Conservation (phyloP, 2,113 vertebrate genomes). For the Spheniscus mendiculus region DNA sequence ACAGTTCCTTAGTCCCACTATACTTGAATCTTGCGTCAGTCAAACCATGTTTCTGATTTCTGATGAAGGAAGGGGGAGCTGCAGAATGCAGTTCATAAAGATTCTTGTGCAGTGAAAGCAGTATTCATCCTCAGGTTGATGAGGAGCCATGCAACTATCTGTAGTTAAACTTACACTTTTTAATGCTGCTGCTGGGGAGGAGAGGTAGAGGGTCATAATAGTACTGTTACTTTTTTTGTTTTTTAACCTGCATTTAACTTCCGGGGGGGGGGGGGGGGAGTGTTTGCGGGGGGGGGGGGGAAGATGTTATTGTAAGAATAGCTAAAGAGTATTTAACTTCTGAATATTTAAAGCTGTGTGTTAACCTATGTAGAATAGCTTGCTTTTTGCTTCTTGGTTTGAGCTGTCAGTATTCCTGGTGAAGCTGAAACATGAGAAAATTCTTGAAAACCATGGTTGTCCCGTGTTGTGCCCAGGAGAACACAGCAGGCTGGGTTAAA, state of each 20-base stretch:
- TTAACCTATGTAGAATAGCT: background rate
- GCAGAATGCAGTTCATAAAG: background rate
- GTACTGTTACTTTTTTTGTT: background rate
- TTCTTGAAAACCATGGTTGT: background rate
- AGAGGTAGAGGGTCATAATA: background rate
- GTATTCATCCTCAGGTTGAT: background rate
- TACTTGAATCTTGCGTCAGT: background rate
- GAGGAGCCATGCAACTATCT: background rate
- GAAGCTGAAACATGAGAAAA: constrained; percentile 6
- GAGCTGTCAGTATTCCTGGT: background rate
- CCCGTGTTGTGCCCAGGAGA: background rate
- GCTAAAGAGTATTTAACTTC: background rate
- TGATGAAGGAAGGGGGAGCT: background rate
- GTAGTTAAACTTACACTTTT: background rate
- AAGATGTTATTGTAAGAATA: background rate
- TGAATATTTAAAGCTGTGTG: background rate
- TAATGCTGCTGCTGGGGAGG: background rate
- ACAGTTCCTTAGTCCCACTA: background rate
- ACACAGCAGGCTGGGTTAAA: background rate
- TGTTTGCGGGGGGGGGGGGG: too few relatives aligned
- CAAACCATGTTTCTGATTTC: background rate
- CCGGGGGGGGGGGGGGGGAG: accelerated
- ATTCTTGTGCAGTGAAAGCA: background rate
- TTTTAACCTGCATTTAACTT: background rate
- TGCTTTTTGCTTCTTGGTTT: constrained; percentile 8